Evolutionary conservation across 2,797 vertebrate species (phyloP), one percentile per base, ranked within the genome.

Genomic region (Discoglossus pictus): DNA sequence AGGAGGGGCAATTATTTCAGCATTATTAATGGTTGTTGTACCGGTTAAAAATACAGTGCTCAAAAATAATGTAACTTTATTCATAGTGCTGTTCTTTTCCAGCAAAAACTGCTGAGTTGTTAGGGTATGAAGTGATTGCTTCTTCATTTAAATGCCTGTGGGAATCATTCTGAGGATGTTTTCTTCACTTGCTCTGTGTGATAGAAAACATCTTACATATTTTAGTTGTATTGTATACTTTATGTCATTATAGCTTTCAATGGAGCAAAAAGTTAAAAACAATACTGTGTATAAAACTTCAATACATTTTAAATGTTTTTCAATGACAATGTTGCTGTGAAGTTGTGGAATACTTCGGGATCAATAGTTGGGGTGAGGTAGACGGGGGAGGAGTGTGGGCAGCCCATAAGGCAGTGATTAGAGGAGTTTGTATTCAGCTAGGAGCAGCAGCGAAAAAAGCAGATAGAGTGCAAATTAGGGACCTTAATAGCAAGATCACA

Each of bases 121-220:
- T 21, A 20, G 9, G 43, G 18, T 10, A 46, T 46, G 12, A 23
- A 46, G 43, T 4, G 21, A 46, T 46, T 46, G 18, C 18, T 46
- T 46, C 17, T 46, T 46, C 43, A 46, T 21, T 18, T 23, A 46
- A 46, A 46, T 46, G 18, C 18, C 43, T 21, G 17, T 46, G 43
- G 20, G 43, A 46, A 18, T 46, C 12, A 23, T 42, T 15, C 6
- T 15, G 7, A 15, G 17, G 13, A 42, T 42, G 17, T 42, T 16
- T 42, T 16, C 40, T 42, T n/a, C n/a, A n/a, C n/a, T 42, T 42
- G 4, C 18, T 46, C 43, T n/a, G n/a, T n/a, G n/a, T n/a, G n/a
- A n/a, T n/a, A n/a, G 18, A 4, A 21, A 46, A 46, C 10, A 16
- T 21, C 12, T 8, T 5, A 18, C 8, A 46, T 21, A 18, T 46